These are phyloP conservation scores for Alca torda DNA, from an alignment of 2,797 vertebrate species.

Conservation along the genomic window DNA sequence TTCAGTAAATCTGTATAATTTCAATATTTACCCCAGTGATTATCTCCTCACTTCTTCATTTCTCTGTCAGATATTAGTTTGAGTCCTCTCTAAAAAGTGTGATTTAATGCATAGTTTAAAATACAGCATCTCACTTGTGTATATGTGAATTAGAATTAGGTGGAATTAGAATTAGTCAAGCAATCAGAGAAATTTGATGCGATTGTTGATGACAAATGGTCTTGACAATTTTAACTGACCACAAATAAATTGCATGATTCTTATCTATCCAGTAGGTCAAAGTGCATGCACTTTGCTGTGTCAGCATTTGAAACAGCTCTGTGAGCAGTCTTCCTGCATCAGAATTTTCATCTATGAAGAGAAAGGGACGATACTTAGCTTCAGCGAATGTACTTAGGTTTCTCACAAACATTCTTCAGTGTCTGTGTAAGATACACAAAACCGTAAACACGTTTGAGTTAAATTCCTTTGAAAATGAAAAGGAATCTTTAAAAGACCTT, in stretches of 20 bases:
- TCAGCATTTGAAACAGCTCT: background rate
- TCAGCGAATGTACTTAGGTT: background rate
- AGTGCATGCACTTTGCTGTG: background rate
- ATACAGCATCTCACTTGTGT: background rate
- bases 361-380: background rate
- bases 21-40: constrained; percentile 14
- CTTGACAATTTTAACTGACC: background rate
- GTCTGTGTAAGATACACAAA: background rate
- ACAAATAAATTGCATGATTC: background rate
- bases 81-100: background rate
- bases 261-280: background rate
- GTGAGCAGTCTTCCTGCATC: background rate
- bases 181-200: background rate
- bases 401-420: background rate
- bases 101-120: background rate
- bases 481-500: background rate
- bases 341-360: background rate
- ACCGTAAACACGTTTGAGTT: background rate
- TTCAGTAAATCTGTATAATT: constrained; percentile 5
- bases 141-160: background rate
- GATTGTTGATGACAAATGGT: background rate
- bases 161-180: background rate
- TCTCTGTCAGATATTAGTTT: constrained; percentile 26
- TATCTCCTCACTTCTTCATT: constrained; percentile 1
- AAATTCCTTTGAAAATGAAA: background rate